Percentiles rank a stretch among this genome's conserved stretches.
phyloP scores from a whole-genome alignment of 2,888 invertebrate genomes.

The Drosophila affinis region DNA sequence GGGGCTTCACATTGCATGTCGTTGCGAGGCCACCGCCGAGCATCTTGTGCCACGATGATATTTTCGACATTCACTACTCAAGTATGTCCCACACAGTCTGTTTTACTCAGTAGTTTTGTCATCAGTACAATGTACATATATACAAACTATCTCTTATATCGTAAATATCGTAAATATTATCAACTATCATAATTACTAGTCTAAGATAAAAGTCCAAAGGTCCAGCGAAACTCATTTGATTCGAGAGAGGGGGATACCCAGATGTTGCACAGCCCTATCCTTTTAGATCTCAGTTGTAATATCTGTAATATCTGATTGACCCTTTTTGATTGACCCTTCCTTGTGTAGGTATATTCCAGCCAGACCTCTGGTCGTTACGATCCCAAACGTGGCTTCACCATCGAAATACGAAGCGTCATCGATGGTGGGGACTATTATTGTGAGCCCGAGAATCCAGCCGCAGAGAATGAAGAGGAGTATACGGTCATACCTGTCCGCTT shows the following conservation, averaged over 20 bases:
- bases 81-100: constrained; percentile 9
- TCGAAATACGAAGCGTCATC: constrained; percentile 79
- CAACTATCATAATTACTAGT: neutral
- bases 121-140: neutral
- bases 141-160: neutral
- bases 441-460: constrained; percentile 77
- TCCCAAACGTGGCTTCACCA: constrained; percentile 81
- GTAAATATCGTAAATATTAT: neutral
- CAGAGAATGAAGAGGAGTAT: constrained; percentile 76
- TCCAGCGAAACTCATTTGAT: neutral
- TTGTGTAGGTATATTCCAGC: constrained; percentile 78
- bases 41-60: constrained; percentile 51
- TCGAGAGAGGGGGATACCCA: neutral
- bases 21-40: constrained; percentile 48
- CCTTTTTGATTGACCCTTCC: constrained; percentile 8
- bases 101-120: neutral
- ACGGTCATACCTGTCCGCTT: constrained; percentile 67
- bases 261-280: neutral
- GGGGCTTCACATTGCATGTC: constrained; percentile 69
- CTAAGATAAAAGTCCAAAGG: neutral
- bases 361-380: constrained; percentile 78
- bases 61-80: constrained; percentile 4
- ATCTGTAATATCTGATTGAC: constrained; percentile 12
- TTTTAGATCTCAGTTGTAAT: neutral
- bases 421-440: constrained; percentile 81